A percentile compares a stretch with the other conserved stretches of the same genome.
Evolutionary conservation across 2,113 vertebrate genomes (phyloP).

Genomic region (Brevimyrus niger): DNA sequence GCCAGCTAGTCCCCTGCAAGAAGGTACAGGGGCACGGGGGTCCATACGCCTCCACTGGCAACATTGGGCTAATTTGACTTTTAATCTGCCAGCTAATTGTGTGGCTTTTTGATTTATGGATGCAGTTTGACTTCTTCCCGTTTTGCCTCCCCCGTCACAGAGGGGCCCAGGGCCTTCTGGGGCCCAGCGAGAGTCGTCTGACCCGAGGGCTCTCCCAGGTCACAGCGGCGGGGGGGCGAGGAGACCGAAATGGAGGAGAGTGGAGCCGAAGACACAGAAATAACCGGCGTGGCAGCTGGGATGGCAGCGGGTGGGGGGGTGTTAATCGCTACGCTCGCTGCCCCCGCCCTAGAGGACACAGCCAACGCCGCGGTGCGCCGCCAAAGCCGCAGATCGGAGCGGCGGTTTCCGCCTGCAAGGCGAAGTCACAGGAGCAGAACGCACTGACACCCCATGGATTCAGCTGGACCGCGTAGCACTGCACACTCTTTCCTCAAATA

Average conservation of each 20-base stretch:
- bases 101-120: constrained; percentile 58
- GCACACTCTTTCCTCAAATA: background rate
- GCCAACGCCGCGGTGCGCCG: background rate
- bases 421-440: background rate
- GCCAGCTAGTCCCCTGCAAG: background rate
- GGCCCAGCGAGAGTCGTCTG: background rate
- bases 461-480: background rate
- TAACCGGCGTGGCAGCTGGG: background rate
- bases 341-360: background rate
- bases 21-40: background rate
- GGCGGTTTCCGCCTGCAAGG: background rate
- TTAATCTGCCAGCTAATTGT: constrained; percentile 63
- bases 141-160: constrained; percentile 40
- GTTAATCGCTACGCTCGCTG: background rate
- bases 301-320: background rate
- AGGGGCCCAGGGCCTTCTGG: background rate
- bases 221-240: background rate
- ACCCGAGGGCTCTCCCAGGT: background rate
- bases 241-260: background rate
- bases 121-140: constrained; percentile 65
- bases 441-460: background rate
- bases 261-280: background rate
- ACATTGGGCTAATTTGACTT: constrained; percentile 63
- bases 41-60: constrained; percentile 40
- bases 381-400: background rate